phyloP scores from a whole-genome alignment of 2,113 vertebrate species.

The Mugil cephalus region DNA sequence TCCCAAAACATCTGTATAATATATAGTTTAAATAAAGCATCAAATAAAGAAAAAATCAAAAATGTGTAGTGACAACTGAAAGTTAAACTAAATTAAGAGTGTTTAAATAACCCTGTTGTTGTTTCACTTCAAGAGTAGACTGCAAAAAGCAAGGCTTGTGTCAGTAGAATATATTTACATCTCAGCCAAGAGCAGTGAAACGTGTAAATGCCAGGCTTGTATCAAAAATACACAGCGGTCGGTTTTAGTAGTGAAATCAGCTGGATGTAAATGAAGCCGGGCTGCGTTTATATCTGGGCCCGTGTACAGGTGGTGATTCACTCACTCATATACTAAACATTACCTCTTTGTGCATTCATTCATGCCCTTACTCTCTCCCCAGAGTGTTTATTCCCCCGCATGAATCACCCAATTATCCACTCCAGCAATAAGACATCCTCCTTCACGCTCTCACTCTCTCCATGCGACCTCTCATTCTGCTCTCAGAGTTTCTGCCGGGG shows the following conservation, averaged over 20 bases:
- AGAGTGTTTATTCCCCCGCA: slow-evolving; percentile 1
- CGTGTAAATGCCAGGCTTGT: not conserved
- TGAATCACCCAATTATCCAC: slow-evolving; percentile 24
- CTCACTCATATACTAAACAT: slow-evolving; percentile 3
- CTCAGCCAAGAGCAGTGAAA: not conserved
- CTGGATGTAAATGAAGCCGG: slow-evolving; percentile 4
- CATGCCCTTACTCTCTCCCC: not conserved
- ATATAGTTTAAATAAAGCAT: not conserved
- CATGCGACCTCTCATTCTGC: not conserved
- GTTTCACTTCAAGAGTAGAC: not conserved
- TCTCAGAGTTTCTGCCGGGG: slow-evolving; percentile 3
- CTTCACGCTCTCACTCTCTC: not conserved
- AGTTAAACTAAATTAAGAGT: not conserved
- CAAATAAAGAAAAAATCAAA: not conserved
- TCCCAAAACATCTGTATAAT: not conserved
- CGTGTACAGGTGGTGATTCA: slow-evolving; percentile 6
- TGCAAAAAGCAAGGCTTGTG: not conserved
- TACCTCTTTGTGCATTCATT: not conserved
- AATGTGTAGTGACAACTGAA: not conserved
- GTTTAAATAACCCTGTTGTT: not conserved
- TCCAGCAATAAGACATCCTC: not conserved
- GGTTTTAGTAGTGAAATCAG: not conserved
- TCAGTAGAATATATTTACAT: not conserved
- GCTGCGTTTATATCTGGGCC: slow-evolving; percentile 5
- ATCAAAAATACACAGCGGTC: not conserved